Evolutionary conservation across 1,140 invertebrate species (phyloP).

Genomic region (Uloborus diversus): DNA sequence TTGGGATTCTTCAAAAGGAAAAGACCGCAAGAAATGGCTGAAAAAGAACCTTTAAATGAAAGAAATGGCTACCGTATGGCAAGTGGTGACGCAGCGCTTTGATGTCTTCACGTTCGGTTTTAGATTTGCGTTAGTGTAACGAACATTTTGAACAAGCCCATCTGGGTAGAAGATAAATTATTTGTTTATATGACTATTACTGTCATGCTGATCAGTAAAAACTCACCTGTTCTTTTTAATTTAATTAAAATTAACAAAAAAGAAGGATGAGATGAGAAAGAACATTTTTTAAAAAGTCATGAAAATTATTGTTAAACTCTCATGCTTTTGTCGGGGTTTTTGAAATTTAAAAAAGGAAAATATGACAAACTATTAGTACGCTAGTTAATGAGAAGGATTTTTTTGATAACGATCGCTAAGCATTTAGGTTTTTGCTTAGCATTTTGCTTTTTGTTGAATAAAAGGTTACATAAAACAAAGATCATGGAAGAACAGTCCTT

Average conservation of each 20-base stretch:
- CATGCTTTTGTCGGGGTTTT: too few species aligned
- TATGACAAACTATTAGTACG: too few species aligned
- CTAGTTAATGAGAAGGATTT: too few species aligned
- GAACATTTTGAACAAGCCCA: background rate
- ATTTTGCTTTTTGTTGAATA: too few species aligned
- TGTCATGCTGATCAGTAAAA: background rate
- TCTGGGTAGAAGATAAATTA: background rate
- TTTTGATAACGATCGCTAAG: too few species aligned
- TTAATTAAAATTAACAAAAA: background rate
- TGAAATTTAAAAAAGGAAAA: too few species aligned
- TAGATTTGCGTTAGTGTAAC: background rate
- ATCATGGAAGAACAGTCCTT: too few species aligned
- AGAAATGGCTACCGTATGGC: slow-evolving; percentile 49
- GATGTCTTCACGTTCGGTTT: background rate
- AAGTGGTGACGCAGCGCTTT: slow-evolving; percentile 52
- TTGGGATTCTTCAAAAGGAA: slow-evolving; percentile 89
- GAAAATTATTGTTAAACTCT: too few species aligned
- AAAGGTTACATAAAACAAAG: too few species aligned
- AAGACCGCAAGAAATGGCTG: slow-evolving; percentile 63
- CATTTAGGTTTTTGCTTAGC: too few species aligned
- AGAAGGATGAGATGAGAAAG: background rate
- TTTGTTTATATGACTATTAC: background rate
- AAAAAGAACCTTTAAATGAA: slow-evolving; percentile 45
- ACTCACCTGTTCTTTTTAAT: background rate
- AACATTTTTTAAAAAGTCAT: too few species aligned